Evolutionary conservation across 2,113 vertebrate genomes (phyloP), one percentile per base, ranked within the genome.

Genomic region (Hippopotamus amphibius): DNA sequence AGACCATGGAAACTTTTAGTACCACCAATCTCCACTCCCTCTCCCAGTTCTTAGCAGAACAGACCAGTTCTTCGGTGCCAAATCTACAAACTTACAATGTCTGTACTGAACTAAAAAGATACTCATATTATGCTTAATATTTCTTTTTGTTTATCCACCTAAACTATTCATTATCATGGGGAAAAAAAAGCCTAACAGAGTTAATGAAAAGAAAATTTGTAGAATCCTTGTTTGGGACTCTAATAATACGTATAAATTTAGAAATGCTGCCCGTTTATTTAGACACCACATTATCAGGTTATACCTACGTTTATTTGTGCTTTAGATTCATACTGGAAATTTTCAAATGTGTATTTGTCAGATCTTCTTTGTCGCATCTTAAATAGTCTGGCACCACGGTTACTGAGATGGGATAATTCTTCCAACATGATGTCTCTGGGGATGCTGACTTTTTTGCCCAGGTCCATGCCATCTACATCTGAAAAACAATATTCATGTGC

Each of bases 361-460:
- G 99, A 99, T 97, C 99, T 99, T 95, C 98, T 98, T 98, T 99
- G 99, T 26, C 99, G 99, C 98, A 99, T 99, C 98, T 99, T 99
- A 98, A 99, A 99, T 53, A 99, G 99, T 48, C 99, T 98, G 92
- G 99, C 99, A 2, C 99, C 99, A 72, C 99, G 99, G 98, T 99
- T 99, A 95, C 99, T 99, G 87, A 99, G 98, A 0, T 99, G 98
- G 0, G 99, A 99, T 66, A 99, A 95, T 95, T 99, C 99, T 80
- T 99, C 99, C 97, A 99, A 98, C 99, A 99, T 99, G 98, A 99
- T 99, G 92, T 99, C 99, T 97, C 98, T 99, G 43, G 99, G 99
- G 0, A 98, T 98, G 91, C 99, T 99, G 97, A 99, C 98, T 97
- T 99, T 99, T 98, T 99, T 99, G 14, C 99, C 99, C 81, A 99